Percentiles rank a stretch among this genome's conserved stretches.
Evolutionary conservation across 1,140 invertebrate species (phyloP).

Genomic region (Penaeus vannamei): DNA sequence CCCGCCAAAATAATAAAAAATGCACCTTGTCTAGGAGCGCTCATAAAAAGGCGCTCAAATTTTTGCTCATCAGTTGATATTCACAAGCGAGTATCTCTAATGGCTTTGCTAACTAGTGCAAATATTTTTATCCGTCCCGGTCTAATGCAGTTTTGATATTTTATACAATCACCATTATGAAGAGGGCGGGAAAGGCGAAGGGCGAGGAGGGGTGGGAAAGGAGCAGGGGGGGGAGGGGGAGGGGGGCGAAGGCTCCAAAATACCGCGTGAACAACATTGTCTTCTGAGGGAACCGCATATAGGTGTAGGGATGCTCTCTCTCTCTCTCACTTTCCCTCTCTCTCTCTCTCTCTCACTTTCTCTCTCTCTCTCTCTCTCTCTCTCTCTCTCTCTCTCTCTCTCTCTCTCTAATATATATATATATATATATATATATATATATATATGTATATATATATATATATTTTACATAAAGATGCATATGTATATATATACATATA

Average conservation of each 20-base stretch:
- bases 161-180: constrained; percentile 64
- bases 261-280: neutral
- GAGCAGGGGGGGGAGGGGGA: neutral
- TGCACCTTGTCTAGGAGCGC: constrained; percentile 57
- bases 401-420: too few species aligned
- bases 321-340: neutral
- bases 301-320: neutral
- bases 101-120: constrained; percentile 65
- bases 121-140: constrained; percentile 62
- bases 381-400: neutral
- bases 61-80: constrained; percentile 65
- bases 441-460: too few species aligned
- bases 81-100: constrained; percentile 63
- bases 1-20: constrained; percentile 56
- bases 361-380: neutral
- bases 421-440: too few species aligned
- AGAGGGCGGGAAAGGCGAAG: constrained; percentile 10
- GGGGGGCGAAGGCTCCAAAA: neutral
- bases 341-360: neutral
- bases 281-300: neutral
- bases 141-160: constrained; percentile 65
- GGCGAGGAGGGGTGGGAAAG: neutral
- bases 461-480: neutral
- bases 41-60: constrained; percentile 46
- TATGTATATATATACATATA: too few species aligned